A percentile compares a stretch with the other conserved stretches of the same genome.
These are phyloP conservation scores for Acromyrmex charruanus DNA, from an alignment of 1,140 invertebrate species.

Conservation along the genomic window DNA sequence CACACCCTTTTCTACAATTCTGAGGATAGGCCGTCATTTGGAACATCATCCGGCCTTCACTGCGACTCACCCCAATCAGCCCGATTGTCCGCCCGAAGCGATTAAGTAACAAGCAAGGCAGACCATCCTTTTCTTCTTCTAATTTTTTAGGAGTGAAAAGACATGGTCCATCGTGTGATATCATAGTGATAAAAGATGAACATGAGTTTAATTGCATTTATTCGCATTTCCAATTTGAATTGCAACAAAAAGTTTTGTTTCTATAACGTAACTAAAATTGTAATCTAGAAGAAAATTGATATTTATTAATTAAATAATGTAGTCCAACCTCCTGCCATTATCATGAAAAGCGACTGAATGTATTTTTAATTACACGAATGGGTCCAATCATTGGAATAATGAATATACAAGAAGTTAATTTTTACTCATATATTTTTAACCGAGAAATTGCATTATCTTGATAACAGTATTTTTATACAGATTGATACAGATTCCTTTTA, in stretches of 20 bases:
- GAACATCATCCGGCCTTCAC: conserved; percentile 96
- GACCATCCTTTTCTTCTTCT: conserved; percentile 86
- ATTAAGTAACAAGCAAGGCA: conserved; percentile 90
- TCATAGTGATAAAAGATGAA: conserved; percentile 76
- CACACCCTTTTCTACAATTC: too few species aligned
- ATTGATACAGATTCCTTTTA: conserved; percentile 7
- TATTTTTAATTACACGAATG: background rate
- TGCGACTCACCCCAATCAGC: conserved; percentile 95
- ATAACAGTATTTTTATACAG: background rate
- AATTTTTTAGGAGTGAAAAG: conserved; percentile 75
- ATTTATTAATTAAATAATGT: conserved; percentile 6
- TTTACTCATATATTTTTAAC: background rate
- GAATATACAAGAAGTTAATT: background rate
- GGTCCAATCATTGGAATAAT: background rate
- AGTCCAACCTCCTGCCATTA: background rate
- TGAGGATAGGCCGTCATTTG: conserved; percentile 89
- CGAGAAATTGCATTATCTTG: background rate
- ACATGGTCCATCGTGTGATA: conserved; percentile 79
- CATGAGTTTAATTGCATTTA: background rate
- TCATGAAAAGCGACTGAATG: background rate
- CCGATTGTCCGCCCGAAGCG: conserved; percentile 95
- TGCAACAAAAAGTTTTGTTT: background rate
- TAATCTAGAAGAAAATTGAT: background rate
- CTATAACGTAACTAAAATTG: background rate
- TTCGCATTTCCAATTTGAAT: background rate